Base-by-base conservation (phyloP, 2,797 vertebrate genomes). In the Gouania willdenowi region DNA sequence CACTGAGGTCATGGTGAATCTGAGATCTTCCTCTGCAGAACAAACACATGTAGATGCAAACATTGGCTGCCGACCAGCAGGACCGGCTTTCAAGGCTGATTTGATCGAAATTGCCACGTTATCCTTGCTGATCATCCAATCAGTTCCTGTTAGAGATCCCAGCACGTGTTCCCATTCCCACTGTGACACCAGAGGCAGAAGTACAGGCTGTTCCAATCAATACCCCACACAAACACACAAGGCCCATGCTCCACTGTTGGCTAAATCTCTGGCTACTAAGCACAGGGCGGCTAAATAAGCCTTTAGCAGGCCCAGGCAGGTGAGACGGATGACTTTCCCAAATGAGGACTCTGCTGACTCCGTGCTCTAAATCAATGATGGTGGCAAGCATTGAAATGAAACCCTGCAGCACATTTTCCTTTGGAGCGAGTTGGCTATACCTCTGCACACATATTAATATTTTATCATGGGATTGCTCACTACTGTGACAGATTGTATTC, bases 331-430 rank as follows among this genome's bases (percentile, higher is more conserved):
- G 60, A 66, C 68, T 66, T 66, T 70, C 58, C 60, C 66, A 73
- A 77, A 76, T 75, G 65, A 84, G 61, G 61, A 73, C 64, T 62
- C 62, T 68, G 73, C 75, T 75, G 71, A 70, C 13, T 26, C 51
- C 0, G 48, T 67, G 51, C 43, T 52, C 62, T 62, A 66, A 83
- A 85, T 85, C 80, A 82, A 77, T 74, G 75, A 55, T 2, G 37
- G 52, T 77, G 77, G 72, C 72, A 73, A 71, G 62, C 34, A 36
- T 57, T 52, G 71, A 75, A 83, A 82, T 74, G 70, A 77, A 75
- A 61, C 41, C 64, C 73, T 63, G 63, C 50, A 77, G 68, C 63
- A 41, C 42, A 30, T 58, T 62, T 70, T 67, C 52, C 55, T 60
- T 38, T 51, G n/a, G 23, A 42, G 52, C 60, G 43, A 34, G 45